A percentile compares a stretch with the other conserved stretches of the same genome.
Evolutionary conservation across 2,797 vertebrate genomes (phyloP).

Genomic region (Sparus aurata): DNA sequence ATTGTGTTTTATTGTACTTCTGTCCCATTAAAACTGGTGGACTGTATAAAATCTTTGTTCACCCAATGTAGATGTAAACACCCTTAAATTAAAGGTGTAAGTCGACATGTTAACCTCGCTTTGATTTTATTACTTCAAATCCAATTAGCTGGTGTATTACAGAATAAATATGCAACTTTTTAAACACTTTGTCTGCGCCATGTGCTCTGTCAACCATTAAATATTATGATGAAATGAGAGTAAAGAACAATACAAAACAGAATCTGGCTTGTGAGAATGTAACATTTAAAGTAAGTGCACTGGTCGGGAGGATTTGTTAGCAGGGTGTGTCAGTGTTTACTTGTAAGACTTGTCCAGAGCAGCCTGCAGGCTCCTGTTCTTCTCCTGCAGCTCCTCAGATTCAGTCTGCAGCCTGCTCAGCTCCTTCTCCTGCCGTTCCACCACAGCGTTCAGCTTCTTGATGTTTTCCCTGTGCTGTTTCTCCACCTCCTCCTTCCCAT

Average conservation of each 20-base stretch:
- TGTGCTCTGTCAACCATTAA: background rate
- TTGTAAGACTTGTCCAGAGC: conserved; percentile 94
- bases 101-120: background rate
- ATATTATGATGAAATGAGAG: background rate
- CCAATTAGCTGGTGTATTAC: background rate
- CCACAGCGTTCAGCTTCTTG: conserved; percentile 92
- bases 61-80: background rate
- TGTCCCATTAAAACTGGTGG: background rate
- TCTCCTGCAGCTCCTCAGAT: conserved; percentile 92
- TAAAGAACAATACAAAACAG: background rate
- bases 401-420: conserved; percentile 87
- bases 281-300: background rate
- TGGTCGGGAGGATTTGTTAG: background rate
- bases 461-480: conserved; percentile 98
- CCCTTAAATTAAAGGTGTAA: background rate
- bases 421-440: conserved; percentile 95
- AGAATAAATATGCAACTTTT: background rate
- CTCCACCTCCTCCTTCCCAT: conserved; percentile 97
- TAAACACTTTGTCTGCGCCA: background rate
- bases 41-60: background rate
- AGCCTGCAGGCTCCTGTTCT: conserved; percentile 92
- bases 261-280: background rate
- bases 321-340: conserved; percentile 79
- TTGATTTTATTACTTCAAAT: conserved; percentile 2
- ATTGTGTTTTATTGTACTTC: background rate